A percentile compares a stretch with the other conserved stretches of the same genome.
Conservation (phyloP, 1,140 invertebrate genomes). For the Maconellicoccus hirsutus region DNA sequence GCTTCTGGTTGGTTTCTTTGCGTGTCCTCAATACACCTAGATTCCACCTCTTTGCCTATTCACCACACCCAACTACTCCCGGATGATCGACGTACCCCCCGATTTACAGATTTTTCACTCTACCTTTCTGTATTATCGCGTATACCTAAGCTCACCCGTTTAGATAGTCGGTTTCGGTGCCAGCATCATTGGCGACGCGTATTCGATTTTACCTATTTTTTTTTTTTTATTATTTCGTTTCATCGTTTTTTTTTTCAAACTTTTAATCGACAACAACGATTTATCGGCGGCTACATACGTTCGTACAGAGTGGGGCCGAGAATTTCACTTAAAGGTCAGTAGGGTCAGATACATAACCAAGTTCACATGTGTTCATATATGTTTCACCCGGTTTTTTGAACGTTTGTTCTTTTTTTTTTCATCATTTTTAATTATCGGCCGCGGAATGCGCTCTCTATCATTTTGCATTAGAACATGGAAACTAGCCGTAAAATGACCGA, state of each 20-base stretch:
- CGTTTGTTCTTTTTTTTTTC: constrained; percentile 2
- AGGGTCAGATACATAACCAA: constrained; percentile 11
- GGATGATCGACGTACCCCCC: not conserved
- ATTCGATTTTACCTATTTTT: not conserved
- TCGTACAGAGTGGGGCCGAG: not conserved
- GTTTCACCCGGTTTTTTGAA: constrained; percentile 18
- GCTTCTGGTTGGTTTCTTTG: not conserved
- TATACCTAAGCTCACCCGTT: not conserved
- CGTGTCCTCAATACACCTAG: not conserved
- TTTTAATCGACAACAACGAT: not conserved
- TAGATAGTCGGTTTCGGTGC: constrained; percentile 12
- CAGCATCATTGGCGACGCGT: constrained; percentile 11
- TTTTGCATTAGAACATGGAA: not conserved
- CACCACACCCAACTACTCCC: not conserved
- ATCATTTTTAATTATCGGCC: not conserved
- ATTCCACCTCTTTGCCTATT: not conserved
- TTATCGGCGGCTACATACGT: not conserved
- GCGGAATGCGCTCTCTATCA: not conserved
- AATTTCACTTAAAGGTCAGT: constrained; percentile 18
- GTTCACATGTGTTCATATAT: constrained; percentile 12
- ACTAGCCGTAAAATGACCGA: not conserved
- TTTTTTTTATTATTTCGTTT: constrained; percentile 6
- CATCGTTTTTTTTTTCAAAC: not conserved
- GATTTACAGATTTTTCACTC: not conserved
- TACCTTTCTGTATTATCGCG: not conserved